A percentile compares a stretch with the other conserved stretches of the same genome.
These are phyloP conservation scores for Lepidurus packardi DNA, from an alignment of 1,140 invertebrate species.

Conservation along the genomic window DNA sequence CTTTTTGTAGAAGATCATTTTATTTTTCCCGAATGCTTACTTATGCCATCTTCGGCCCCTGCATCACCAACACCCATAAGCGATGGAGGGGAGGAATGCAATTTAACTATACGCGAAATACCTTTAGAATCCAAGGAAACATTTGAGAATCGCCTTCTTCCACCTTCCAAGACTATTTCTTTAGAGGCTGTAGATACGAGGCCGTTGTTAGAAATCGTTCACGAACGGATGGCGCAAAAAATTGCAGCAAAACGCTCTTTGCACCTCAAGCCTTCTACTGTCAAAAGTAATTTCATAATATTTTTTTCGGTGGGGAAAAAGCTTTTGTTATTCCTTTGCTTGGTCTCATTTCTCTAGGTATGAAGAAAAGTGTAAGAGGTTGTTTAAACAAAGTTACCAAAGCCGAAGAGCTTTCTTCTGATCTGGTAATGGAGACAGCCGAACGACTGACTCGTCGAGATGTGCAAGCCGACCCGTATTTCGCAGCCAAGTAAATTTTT, in stretches of 20 bases:
- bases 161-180: not conserved
- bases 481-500: not conserved
- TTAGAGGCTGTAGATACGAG: not conserved
- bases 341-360: not conserved
- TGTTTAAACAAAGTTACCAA: not conserved
- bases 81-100: too few species aligned
- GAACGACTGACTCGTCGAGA: not conserved
- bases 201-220: not conserved
- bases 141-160: not conserved
- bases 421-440: not conserved
- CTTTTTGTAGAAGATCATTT: too few species aligned
- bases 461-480: slow-evolving; percentile 1
- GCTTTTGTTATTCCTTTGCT: not conserved
- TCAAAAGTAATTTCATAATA: not conserved
- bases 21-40: too few species aligned
- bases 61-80: too few species aligned
- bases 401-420: not conserved
- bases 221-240: not conserved
- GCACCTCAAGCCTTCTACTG: not conserved
- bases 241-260: not conserved
- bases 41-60: too few species aligned
- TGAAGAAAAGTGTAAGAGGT: not conserved
- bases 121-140: not conserved
- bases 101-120: not conserved
- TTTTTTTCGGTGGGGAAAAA: not conserved